phyloP scores from a whole-genome alignment of 1,140 invertebrate genomes.

The Diorhabda elongata region DNA sequence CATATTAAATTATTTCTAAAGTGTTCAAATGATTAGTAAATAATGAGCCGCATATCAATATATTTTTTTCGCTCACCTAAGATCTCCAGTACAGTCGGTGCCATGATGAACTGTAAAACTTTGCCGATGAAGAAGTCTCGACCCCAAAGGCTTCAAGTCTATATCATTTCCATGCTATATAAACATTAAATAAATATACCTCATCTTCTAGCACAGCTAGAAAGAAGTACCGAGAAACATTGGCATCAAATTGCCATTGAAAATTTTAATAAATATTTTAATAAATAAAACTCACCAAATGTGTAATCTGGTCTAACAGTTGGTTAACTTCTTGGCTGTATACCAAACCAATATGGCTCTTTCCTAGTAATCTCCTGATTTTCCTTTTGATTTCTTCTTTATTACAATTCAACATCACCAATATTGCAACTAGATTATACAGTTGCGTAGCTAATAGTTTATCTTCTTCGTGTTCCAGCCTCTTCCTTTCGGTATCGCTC shows the following conservation, averaged over 20 bases:
- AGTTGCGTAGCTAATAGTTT: constrained; percentile 90
- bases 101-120: constrained; percentile 97
- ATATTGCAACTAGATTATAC: constrained; percentile 94
- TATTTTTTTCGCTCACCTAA: constrained; percentile 47
- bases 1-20: too few species aligned
- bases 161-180: constrained; percentile 91
- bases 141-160: constrained; percentile 87
- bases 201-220: too few species aligned
- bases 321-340: constrained; percentile 98
- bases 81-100: constrained; percentile 81
- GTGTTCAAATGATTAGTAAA: too few species aligned
- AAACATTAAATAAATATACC: neutral
- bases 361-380: constrained; percentile 89
- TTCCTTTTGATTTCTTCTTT: constrained; percentile 87
- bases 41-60: too few species aligned
- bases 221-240: too few species aligned
- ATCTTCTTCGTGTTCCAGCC: constrained; percentile 98
- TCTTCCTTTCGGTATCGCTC: constrained; percentile 90
- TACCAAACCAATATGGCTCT: constrained; percentile 96
- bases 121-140: constrained; percentile 89
- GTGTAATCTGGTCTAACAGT: constrained; percentile 90
- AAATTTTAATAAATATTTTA: too few species aligned
- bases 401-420: constrained; percentile 90
- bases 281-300: constrained; percentile 67
- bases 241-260: too few species aligned